Evolutionary conservation across 2,113 vertebrate species (phyloP), one percentile per base, ranked within the genome.

Genomic region (Nesoenas mayeri): DNA sequence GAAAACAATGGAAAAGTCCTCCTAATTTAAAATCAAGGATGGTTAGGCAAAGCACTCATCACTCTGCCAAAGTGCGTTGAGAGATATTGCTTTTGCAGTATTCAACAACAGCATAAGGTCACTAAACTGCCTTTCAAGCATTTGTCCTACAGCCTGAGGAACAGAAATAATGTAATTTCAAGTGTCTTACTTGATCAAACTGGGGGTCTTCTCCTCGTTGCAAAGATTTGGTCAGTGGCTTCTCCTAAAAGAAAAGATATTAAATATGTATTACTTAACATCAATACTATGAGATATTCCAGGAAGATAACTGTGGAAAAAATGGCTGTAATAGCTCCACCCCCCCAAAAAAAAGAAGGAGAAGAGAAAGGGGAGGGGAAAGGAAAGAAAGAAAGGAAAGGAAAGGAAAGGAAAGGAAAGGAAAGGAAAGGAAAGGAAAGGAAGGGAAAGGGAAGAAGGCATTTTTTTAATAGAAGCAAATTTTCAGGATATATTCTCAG

Each of bases 121-220:
- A 78, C 4, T 14, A 62, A 16, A 79, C n/a, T 85, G 48, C 36
- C 40, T 61, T 82, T 29, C 29, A 94, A 58, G 17, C 13, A 44
- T n/a, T 65, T 18, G 21, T 58, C 31, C 75, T 72, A n/a, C 4
- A 89, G 40, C 18, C 32, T 40, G 21, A 70, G 64, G 32, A 80
- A 74, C 20, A 19, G 12, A 91, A 91, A 65, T 9, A 48, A 73
- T 12, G 7, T 12, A 2, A 82, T 82, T 88, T 77, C 17, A 83
- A 74, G 18, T 32, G 36, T 98, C 99, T 98, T 98, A 99, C 99
- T 98, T 99, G 99, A 97, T 99, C 99, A 98, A 99, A 99, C 81
- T 99, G 99, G 70, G 98, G 98, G 97, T 99, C 99, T 97, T 99
- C 99, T 96, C 99, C 99, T 97, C 99, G 98, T 95, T 99, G 99